A percentile compares a stretch with the other conserved stretches of the same genome.
phyloP scores from a whole-genome alignment of 2,113 vertebrate species.

The Pedetes capensis region DNA sequence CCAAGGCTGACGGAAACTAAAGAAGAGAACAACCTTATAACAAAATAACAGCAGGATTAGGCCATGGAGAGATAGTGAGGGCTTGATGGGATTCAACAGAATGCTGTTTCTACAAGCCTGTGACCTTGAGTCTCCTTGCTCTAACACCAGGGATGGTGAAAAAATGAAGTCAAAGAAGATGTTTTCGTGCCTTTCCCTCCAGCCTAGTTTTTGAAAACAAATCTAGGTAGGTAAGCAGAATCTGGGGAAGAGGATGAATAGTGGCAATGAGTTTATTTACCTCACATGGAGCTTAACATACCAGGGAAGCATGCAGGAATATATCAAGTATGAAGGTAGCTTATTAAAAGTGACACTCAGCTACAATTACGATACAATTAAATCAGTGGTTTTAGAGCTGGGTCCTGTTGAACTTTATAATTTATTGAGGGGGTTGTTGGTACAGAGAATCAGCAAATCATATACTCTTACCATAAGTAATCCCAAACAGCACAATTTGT shows the following conservation, averaged over 20 bases:
- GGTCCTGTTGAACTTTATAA: not conserved
- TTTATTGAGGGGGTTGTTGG: accelerated
- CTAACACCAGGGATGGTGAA: not conserved
- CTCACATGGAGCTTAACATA: not conserved
- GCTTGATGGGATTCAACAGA: not conserved
- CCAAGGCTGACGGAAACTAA: slow-evolving; percentile 39
- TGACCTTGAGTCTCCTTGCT: slow-evolving; percentile 12
- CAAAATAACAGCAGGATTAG: slow-evolving; percentile 55
- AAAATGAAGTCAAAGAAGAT: not conserved
- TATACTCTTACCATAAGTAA: not conserved
- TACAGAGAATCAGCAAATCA: not conserved
- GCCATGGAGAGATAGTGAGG: not conserved
- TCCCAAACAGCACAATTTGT: not conserved
- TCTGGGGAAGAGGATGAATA: not conserved
- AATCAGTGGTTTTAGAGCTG: not conserved
- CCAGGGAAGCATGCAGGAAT: not conserved
- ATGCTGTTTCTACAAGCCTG: not conserved
- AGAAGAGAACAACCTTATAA: not conserved
- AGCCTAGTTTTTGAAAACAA: not conserved
- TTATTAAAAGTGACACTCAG: not conserved
- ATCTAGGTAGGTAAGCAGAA: not conserved
- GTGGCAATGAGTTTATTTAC: not conserved
- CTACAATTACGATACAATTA: not conserved
- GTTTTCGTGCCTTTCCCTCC: not conserved
- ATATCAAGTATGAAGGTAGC: not conserved